A percentile compares a stretch with the other conserved stretches of the same genome.
Evolutionary conservation across 2,797 vertebrate species (phyloP).

Genomic region (Thunnus albacares): DNA sequence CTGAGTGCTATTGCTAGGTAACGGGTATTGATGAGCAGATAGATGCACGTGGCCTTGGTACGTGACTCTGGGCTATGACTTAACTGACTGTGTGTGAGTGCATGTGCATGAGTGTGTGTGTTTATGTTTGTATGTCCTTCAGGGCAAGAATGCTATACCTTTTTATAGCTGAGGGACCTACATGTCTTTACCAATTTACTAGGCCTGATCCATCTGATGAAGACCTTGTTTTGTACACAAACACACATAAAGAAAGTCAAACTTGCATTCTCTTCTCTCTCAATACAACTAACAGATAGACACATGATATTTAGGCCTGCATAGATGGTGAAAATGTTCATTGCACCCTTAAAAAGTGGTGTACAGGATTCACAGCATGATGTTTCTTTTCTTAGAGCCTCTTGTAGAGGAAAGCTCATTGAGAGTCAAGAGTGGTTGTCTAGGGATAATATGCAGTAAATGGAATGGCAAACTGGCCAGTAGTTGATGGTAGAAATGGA

Average conservation of each 20-base stretch:
- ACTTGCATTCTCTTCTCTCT: not conserved
- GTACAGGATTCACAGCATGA: not conserved
- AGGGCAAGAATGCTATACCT: constrained; percentile 17
- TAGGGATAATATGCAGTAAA: not conserved
- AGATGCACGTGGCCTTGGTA: constrained; percentile 62
- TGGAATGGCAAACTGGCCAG: not conserved
- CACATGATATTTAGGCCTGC: not conserved
- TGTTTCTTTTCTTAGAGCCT: not conserved
- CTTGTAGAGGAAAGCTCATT: not conserved
- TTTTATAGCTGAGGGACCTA: constrained; percentile 17
- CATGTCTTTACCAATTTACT: constrained; percentile 12
- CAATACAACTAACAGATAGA: not conserved
- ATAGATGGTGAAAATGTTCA: not conserved
- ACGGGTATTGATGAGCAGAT: constrained; percentile 72
- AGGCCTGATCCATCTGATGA: not conserved
- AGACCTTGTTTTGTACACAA: not conserved
- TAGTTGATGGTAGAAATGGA: constrained; percentile 8
- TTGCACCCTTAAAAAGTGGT: not conserved
- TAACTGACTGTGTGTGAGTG: constrained; percentile 29
- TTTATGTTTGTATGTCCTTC: constrained; percentile 43
- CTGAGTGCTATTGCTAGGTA: constrained; percentile 42
- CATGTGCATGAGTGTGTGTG: constrained; percentile 17
- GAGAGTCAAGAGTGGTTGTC: not conserved
- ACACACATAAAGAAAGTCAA: too few species aligned
- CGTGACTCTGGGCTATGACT: constrained; percentile 44